These are phyloP conservation scores for Hypsopygia costalis DNA, from an alignment of 2,888 invertebrate genomes.

Conservation along the genomic window DNA sequence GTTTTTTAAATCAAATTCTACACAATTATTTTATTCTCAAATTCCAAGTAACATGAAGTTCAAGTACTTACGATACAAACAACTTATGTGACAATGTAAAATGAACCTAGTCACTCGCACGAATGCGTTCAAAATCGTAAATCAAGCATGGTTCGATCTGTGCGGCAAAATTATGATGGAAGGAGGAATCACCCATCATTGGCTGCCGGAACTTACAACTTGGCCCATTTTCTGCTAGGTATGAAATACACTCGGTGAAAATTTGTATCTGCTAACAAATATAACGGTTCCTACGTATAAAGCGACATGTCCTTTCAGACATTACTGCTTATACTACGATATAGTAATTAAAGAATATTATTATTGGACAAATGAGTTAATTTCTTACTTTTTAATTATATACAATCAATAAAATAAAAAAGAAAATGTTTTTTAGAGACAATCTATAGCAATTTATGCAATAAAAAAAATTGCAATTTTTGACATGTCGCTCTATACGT, in stretches of 20 bases:
- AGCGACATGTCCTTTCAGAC: no score
- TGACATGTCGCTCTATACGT: no score
- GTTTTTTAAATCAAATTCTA: not conserved
- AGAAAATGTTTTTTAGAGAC: no score
- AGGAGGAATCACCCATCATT: slow-evolving; percentile 26
- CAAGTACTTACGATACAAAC: slow-evolving; percentile 1
- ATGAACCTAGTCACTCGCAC: slow-evolving; percentile 1
- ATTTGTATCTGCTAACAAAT: not conserved
- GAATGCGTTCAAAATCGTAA: slow-evolving; percentile 1
- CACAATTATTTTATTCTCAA: not conserved
- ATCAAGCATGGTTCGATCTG: slow-evolving; percentile 15
- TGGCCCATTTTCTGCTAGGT: slow-evolving; percentile 15
- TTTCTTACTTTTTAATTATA: no score
- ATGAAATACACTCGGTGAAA: not conserved
- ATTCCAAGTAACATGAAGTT: not conserved
- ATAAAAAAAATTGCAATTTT: no score
- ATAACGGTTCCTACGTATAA: no score
- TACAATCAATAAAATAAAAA: no score
- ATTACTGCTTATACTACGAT: no score
- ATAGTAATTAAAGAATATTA: no score
- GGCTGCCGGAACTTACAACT: slow-evolving; percentile 20
- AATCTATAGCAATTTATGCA: no score
- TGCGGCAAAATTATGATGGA: slow-evolving; percentile 27
- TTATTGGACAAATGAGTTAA: no score
- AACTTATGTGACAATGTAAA: not conserved